Base-by-base conservation (phyloP, 2,113 vertebrate species). In the Strix aluco region DNA sequence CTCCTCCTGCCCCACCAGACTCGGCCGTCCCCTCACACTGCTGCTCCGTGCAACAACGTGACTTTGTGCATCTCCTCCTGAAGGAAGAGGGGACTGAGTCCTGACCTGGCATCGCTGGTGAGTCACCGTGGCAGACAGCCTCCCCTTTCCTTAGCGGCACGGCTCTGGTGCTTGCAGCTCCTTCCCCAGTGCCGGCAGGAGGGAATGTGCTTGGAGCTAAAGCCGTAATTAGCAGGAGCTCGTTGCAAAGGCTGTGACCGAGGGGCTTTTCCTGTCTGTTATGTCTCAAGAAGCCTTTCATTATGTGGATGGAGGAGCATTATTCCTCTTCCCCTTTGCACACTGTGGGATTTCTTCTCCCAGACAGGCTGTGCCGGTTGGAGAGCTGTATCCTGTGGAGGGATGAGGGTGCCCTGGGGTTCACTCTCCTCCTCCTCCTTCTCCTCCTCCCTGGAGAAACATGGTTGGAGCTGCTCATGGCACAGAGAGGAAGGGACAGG, bases 1-100 rank as follows among this genome's bases (percentile, higher is more conserved):
- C n/a, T 59, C 70, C 36, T 54, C 10, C 30, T 5, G 30, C 47
- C 71, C 71, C 42, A 20, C n/a, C 38, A 49, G 40, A 13, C 81
- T 55, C 4, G 1, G 59, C 14, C 17, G 0, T 49, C 38, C 16
- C n/a, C 38, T 77, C 13, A 19, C 12, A 26, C 65, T 29, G 58
- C 74, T 67, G 65, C 61, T 88, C 65, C 0, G 0, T 9, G 32
- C 3, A 30, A 38, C 63, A 30, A 0, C 0, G 0, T 6, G 67
- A 7, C 5, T 8, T 23, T 54, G 47, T 25, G 58, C 59, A 30
- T 5, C 73, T 54, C 66, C 51, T 18, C 8, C 44, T 42, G 36
- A 0, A 3, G 74, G 65, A 38, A 26, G 4, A 1, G 11, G 47
- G 10, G 17, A 11, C 44, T 0, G 0, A 26, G 46, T 44, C 62